Base-by-base conservation (phyloP, 1,140 invertebrate genomes). In the Apis dorsata region DNA sequence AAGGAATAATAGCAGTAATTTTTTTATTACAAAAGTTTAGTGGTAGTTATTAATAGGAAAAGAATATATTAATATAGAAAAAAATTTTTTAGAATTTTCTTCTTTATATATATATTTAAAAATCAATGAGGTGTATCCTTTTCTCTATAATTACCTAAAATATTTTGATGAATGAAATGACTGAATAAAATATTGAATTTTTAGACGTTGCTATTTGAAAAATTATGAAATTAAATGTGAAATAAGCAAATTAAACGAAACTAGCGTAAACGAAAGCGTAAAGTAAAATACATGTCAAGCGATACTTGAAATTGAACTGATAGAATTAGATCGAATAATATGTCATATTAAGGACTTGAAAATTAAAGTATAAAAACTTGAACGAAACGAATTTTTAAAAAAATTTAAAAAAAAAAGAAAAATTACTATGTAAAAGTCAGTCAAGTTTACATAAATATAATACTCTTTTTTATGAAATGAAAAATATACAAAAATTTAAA, bases 171-270 rank as follows among this genome's bases (percentile, higher is more conserved):
- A 44, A 44, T 44, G 24, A 24, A 24, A 24, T 28, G 13, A 34
- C 28, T 44, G 5, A 7, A 44, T 44, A 9, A 34, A 8, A 13
- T 44, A 71, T 53, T 9, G n/a, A 71, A n/a, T 15, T 17, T 8
- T 71, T 4, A 44, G 51, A 55, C 17, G 55, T 13, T 19, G 9
- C 51, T 28, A 24, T 53, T 11, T n/a, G 68, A 59, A 15, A 44
- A 57, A 72, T 72, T 72, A 49, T 12, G 24, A 34, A 24, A 8
- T 15, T 12, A 2, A 19, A 7, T 5, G 10, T 51, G 9, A 44
- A 59, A 7, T 59, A 73, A 73, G 15, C 12, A 73, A 59, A 28
- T 73, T 73, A 73, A 73, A 59, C 28, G 28, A 59, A 59, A 59
- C 55, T 21, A 21, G 19, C 24, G 0, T 24, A 24, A 24, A 24